These are phyloP conservation scores for Phyllotreta striolata DNA, from an alignment of 2,888 invertebrate species.

Conservation along the genomic window DNA sequence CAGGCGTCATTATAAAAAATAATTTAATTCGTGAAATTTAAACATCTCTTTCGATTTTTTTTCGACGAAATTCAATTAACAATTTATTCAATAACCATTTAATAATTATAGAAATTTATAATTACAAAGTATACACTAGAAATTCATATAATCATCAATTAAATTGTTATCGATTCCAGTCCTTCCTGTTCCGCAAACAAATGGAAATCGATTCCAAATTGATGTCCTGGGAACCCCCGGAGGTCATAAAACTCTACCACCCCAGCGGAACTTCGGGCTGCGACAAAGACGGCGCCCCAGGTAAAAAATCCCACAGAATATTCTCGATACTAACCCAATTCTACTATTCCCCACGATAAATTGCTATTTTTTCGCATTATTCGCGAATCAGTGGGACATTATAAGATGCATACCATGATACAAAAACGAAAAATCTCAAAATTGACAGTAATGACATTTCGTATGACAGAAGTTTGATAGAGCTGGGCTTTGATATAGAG, in stretches of 20 bases:
- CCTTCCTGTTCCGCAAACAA: constrained; percentile 75
- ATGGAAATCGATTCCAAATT: constrained; percentile 78
- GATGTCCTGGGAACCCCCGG: constrained; percentile 74
- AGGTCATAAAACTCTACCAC: constrained; percentile 73
- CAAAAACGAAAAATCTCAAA: too few species aligned
- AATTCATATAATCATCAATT: neutral
- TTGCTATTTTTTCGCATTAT: too few species aligned
- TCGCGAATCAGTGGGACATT: too few species aligned
- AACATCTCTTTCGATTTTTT: neutral
- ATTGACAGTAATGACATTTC: too few species aligned
- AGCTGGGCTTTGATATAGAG: too few species aligned
- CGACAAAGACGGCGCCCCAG: constrained; percentile 84
- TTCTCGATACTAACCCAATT: neutral
- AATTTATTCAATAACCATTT: too few species aligned
- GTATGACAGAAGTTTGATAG: too few species aligned
- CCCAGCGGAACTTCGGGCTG: constrained; percentile 83
- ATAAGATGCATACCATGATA: too few species aligned
- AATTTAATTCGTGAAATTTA: neutral
- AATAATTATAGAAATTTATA: too few species aligned
- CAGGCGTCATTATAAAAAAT: neutral
- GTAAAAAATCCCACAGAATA: constrained; percentile 57
- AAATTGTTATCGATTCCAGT: constrained; percentile 64
- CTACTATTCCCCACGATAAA: too few species aligned
- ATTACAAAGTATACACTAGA: too few species aligned
- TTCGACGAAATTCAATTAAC: too few species aligned